These are phyloP conservation scores for Himantopus leucocephalus DNA, from an alignment of 2,113 vertebrate species.

Conservation along the genomic window DNA sequence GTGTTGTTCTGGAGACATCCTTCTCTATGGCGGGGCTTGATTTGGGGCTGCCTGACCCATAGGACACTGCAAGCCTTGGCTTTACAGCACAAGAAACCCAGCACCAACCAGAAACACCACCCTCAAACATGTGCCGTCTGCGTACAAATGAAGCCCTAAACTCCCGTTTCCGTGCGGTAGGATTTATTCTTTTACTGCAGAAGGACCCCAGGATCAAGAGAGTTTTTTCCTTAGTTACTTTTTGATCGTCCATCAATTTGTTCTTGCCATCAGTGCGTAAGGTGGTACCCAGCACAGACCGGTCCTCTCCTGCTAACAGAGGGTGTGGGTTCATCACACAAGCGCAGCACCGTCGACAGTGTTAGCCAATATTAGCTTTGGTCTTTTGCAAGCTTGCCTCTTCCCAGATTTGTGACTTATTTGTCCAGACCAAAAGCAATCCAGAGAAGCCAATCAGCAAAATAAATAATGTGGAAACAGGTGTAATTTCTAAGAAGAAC, in stretches of 20 bases:
- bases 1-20: fast-evolving
- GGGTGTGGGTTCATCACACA: background rate
- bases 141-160: background rate
- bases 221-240: background rate
- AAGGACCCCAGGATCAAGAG: background rate
- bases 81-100: background rate
- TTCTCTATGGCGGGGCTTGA: fast-evolving
- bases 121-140: background rate
- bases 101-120: fast-evolving
- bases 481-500: background rate
- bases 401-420: background rate
- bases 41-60: fast-evolving
- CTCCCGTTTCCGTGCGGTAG: fast-evolving
- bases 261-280: background rate
- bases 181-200: fast-evolving
- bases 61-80: fast-evolving
- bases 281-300: fast-evolving
- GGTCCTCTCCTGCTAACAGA: background rate
- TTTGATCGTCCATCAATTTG: too few species aligned
- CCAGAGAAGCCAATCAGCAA: background rate
- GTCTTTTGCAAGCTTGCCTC: background rate
- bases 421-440: background rate
- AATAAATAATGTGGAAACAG: background rate
- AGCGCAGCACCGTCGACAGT: background rate
- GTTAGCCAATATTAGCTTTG: background rate